Base-by-base conservation (phyloP, 1,140 invertebrate species). In the Drosophila parvula region DNA sequence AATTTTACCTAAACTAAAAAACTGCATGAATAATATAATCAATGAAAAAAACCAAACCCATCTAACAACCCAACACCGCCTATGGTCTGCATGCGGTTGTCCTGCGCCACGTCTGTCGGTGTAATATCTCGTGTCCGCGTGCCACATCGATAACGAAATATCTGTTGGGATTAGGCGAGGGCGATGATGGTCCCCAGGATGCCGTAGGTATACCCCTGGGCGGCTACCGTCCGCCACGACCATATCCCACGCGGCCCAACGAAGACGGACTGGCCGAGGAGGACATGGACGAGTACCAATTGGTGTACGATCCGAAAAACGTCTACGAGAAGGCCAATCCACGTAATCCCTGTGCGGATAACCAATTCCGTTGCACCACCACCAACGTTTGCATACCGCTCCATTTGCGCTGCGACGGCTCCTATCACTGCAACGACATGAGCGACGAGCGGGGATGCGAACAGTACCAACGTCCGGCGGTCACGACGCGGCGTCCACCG, bases 401-500 rank as follows among this genome's bases (percentile, higher is more conserved):
- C 43, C 92, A 93, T 5, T 94, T 95, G 89, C 92, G 94, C 50
- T 98, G 97, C 93, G 96, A 98, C 91, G 95, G 95, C 70, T 94
- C 94, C 80, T 93, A 93, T 89, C 94, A 97, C 81, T 97, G 96
- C 93, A 93, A 94, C 36, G 95, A 96, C 92, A 93, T 93, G 88
- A 95, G 95, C 69, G 96, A 97, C 88, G 96, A 97, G 93, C 88
- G 88, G 65, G 90, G 93, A 85, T 95, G 95, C 88, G 93, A 90
- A 4, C 64, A 48, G 9, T 91, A 91, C 45, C 28, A 47, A 8
- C 50, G 50, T 0, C 65, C 63, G 0, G 16, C 16, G 0, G n/a
- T 18, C 8, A 44, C 64, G 6, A 80, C 71, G 0, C 61, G 70
- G 0, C 53, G 56, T 14, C 61, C 61, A 5, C 58, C 53, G 5